Evolutionary conservation across 2,797 vertebrate genomes (phyloP).

Genomic region (Ptychobarbus kaznakovi): DNA sequence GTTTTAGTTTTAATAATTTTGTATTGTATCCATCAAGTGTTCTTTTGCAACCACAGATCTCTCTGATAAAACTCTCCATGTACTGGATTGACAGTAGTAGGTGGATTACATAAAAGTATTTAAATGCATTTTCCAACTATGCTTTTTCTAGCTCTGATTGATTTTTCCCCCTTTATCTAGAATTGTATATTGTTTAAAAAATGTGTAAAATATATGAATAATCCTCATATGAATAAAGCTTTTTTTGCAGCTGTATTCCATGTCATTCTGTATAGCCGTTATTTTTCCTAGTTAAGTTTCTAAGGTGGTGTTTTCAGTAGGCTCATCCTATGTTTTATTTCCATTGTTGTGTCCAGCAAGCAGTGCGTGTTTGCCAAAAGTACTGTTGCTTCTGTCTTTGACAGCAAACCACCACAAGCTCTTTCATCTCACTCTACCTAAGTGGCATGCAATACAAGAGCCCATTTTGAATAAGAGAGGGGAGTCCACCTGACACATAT

Average conservation of each 20-base stretch:
- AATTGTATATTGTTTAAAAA: neutral
- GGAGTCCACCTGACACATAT: constrained; percentile 4
- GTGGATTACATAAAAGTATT: neutral
- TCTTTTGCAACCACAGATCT: neutral
- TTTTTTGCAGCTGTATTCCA: neutral
- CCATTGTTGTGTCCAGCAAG: neutral
- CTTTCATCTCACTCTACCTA: constrained; percentile 34
- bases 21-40: neutral
- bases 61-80: neutral
- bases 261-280: neutral
- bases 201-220: neutral
- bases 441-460: constrained; percentile 36
- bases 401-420: constrained; percentile 18
- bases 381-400: constrained; percentile 13
- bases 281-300: neutral
- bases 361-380: neutral
- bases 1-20: neutral
- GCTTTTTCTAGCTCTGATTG: neutral
- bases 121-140: neutral
- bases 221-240: neutral
- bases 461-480: constrained; percentile 24
- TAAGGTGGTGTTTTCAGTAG: neutral
- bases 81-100: neutral
- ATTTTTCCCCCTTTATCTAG: neutral
- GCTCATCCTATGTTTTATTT: neutral